phyloP scores from a whole-genome alignment of 2,888 invertebrate species.

The Habroteleia sp. region DNA sequence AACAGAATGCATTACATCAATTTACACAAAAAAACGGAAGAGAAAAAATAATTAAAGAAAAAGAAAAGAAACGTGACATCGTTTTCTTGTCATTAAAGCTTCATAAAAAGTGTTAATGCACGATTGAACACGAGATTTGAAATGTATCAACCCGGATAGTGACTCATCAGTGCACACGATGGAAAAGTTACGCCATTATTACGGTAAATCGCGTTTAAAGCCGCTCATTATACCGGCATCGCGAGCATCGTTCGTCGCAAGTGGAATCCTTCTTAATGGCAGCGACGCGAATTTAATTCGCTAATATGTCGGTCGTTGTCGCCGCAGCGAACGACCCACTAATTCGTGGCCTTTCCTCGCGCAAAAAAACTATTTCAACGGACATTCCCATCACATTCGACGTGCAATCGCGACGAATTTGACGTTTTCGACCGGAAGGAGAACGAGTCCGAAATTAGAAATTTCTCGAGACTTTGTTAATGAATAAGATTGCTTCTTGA shows the following conservation, averaged over 20 bases:
- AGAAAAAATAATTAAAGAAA: too few species aligned
- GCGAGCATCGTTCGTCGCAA: conserved; percentile 30
- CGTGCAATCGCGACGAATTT: conserved; percentile 12
- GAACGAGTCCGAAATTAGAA: conserved; percentile 25
- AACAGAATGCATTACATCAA: too few species aligned
- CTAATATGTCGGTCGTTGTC: conserved; percentile 45
- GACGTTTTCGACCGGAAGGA: too few species aligned
- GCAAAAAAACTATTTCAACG: not conserved
- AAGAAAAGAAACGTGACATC: too few species aligned
- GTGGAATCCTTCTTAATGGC: conserved; percentile 56
- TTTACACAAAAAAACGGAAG: too few species aligned
- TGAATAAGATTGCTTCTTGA: too few species aligned
- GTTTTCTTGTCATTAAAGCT: conserved; percentile 7
- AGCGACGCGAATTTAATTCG: conserved; percentile 55
- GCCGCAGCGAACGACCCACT: conserved; percentile 52
- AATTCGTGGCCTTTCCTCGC: conserved; percentile 22
- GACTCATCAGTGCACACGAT: conserved; percentile 45
- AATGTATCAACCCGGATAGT: conserved; percentile 24
- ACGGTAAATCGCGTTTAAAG: conserved; percentile 61
- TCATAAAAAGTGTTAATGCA: conserved; percentile 10
- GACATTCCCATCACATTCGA: not conserved
- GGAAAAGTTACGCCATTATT: conserved; percentile 57
- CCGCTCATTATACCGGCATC: conserved; percentile 50
- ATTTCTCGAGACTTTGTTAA: too few species aligned
- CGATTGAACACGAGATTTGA: conserved; percentile 51